Base-by-base conservation (phyloP, 2,797 vertebrate genomes). In the Lagocephalus sceleratus region DNA sequence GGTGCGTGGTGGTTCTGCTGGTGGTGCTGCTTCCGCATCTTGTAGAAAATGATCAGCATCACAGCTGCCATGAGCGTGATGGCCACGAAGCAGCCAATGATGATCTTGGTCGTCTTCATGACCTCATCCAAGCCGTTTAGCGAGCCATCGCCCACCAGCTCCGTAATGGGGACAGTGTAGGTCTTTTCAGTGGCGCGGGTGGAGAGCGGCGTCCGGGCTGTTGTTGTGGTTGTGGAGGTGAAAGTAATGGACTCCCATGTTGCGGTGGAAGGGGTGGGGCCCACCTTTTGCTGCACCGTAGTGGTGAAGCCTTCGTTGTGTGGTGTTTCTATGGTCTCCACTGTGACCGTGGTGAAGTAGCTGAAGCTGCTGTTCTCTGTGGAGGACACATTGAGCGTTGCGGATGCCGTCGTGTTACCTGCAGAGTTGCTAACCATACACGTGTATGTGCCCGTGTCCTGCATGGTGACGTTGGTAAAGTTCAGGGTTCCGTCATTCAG, bases 21-120 rank as follows among this genome's bases (percentile, higher is more conserved):
- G 88, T 99, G 97, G 88, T 99, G 97, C 84, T 99, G 97, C 73
- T 99, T 99, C 69, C 97, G 93, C 97, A 99, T 98, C 90, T 99
- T 99, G 90, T 99, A 99, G 91, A 99, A 99, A 84, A 99, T 98
- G 49, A 99, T 97, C 69, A 99, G 87, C 97, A 99, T 99, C 83
- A 99, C 96, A 1, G 97, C 97, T 42, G 97, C 97, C 97, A 99
- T 99, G 6, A 99, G 94, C 2, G 97, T 99, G 82, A 99, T 99
- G 78, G 97, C 97, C 71, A 99, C 97, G 67, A 99, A 99, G 91
- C 97, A 99, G 83, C 97, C 97, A 63, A 99, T 99, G 73, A 99
- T 99, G 84, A 99, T 99, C 91, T 99, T 99, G 67, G 97, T 99
- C 39, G 97, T 99, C 88, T 99, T 99, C 97, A 99, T 99, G 63